Conservation (phyloP, 2,797 vertebrate genomes). For the Salmo trutta region DNA sequence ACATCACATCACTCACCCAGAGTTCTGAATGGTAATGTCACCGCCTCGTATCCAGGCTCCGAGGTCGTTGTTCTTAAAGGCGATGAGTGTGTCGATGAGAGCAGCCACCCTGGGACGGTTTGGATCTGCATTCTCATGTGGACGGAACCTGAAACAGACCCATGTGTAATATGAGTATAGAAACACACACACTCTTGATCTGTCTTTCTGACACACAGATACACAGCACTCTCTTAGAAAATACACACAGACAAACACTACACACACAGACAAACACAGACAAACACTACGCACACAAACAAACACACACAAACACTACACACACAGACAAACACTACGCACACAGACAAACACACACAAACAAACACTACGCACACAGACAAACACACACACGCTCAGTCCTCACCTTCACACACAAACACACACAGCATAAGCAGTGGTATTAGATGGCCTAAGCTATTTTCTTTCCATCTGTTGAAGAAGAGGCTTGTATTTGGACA, state of each 20-base stretch:
- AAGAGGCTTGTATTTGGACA: slow-evolving; percentile 55
- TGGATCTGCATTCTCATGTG: slow-evolving; percentile 88
- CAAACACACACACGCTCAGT: slow-evolving; percentile 14
- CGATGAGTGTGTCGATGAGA: slow-evolving; percentile 89
- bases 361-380: slow-evolving; percentile 12
- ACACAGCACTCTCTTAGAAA: not conserved
- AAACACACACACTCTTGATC: slow-evolving; percentile 1
- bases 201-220: not conserved
- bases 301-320: slow-evolving; percentile 1
- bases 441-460: slow-evolving; percentile 57
- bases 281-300: slow-evolving; percentile 15
- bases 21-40: slow-evolving; percentile 90
- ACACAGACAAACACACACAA: slow-evolving; percentile 13
- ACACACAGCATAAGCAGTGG: slow-evolving; percentile 35
- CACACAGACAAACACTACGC: not conserved
- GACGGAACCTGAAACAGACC: slow-evolving; percentile 83
- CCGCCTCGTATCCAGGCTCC: slow-evolving; percentile 97
- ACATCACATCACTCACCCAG: slow-evolving; percentile 79
- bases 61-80: slow-evolving; percentile 98
- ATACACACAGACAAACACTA: slow-evolving; percentile 17
- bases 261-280: slow-evolving; percentile 9
- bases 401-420: not conserved
- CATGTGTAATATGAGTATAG: not conserved
- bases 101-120: slow-evolving; percentile 87
- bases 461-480: slow-evolving; percentile 59